A percentile compares a stretch with the other conserved stretches of the same genome.
These are phyloP conservation scores for Sipunculus nudus DNA, from an alignment of 2,888 invertebrate genomes.

Conservation along the genomic window DNA sequence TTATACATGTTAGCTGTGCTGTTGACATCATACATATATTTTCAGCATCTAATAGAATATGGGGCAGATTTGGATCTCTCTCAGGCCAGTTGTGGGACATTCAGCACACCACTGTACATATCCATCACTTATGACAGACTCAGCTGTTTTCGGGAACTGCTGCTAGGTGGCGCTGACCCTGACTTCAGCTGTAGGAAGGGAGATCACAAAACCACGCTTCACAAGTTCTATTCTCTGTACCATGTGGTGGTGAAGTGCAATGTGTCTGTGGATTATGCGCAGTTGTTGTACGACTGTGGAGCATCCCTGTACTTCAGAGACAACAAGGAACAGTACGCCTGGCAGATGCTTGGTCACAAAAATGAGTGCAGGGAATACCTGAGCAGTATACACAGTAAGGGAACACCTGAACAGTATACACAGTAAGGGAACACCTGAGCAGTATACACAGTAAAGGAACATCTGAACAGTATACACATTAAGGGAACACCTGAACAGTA, in stretches of 20 bases:
- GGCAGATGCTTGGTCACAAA: no score
- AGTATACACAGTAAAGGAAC: no score
- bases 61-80: constrained; percentile 34
- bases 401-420: no score
- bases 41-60: constrained; percentile 35
- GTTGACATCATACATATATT: background rate
- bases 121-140: constrained; percentile 36
- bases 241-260: constrained; percentile 28
- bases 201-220: background rate
- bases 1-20: no score
- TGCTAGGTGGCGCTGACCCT: constrained; percentile 29
- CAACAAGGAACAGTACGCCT: constrained; percentile 16
- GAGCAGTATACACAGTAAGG: no score
- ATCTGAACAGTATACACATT: no score
- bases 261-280: constrained; percentile 9
- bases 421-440: no score
- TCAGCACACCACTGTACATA: constrained; percentile 35
- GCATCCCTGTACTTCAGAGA: constrained; percentile 19
- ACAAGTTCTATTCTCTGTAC: constrained; percentile 24
- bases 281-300: constrained; percentile 35
- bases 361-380: no score
- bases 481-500: no score
- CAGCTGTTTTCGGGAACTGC: constrained; percentile 26
- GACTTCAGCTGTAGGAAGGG: background rate
- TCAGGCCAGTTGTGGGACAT: constrained; percentile 9